Base-by-base conservation (phyloP, 2,888 invertebrate species). In the Ernsta delagoae region DNA sequence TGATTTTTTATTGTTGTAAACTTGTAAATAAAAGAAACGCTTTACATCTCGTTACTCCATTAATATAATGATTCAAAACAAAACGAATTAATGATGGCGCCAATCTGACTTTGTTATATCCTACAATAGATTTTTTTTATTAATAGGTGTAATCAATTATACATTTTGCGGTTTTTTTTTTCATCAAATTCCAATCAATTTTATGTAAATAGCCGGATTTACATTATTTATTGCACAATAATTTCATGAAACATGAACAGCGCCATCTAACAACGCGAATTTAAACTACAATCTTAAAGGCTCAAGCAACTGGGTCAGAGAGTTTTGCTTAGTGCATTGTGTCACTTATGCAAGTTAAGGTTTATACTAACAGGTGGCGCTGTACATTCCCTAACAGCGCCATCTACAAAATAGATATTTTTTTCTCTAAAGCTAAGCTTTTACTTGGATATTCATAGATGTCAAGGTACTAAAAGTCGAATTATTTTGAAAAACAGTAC, bases 21-120 rank as follows among this genome's bases (percentile, higher is more conserved):
- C 1, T 3, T 4, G 4, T 31, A 31, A 31, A 31, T 1, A 3
- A 31, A 31, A 31, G 31, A 31, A 31, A 31, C 31, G 31, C 2
- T 31, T 31, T 31, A 31, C 31, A 3, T 31, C 31, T 31, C 3
- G 31, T 31, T 31, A 31, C 31, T 31, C 31, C 1, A 31, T 31
- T 31, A 31, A 0, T 4, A 31, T 31, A 31, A 31, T 5, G 16
- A 16, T 16, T 16, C 16, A 16, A 16, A 16, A 31, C 31, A 31
- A 31, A 31, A 4, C n/a, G 59, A 53, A 53, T 60, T 54, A 41
- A 60, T 56, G 31, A 50, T 70, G 70, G 70, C 70, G 70, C 70
- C 70, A 70, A 60, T 54, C 31, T 45, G 70, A 67, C 70, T 62
- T 70, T 63, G 59, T 56, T 59, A 70, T 45, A 63, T 63, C 66